Evolutionary conservation across 2,797 vertebrate genomes (phyloP).

Genomic region (Ptychobarbus kaznakovi): DNA sequence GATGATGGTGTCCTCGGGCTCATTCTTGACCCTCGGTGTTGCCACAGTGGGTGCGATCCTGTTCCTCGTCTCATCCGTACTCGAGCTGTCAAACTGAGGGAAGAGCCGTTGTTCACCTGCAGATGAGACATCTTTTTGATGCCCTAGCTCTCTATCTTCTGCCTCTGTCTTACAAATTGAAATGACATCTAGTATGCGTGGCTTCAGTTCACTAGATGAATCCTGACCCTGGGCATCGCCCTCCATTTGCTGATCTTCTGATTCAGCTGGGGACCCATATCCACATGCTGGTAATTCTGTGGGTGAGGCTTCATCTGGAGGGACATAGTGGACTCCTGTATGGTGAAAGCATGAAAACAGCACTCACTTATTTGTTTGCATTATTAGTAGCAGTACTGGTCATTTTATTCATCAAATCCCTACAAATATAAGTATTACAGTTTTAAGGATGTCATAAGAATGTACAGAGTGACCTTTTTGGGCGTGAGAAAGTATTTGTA

Average conservation of each 20-base stretch:
- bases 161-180: slow-evolving; percentile 50
- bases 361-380: not conserved
- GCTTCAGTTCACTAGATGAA: slow-evolving; percentile 36
- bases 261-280: not conserved
- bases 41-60: not conserved
- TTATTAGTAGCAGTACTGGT: not conserved
- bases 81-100: slow-evolving; percentile 11
- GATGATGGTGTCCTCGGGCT: slow-evolving; percentile 69
- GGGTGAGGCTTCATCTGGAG: slow-evolving; percentile 56
- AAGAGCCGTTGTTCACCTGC: not conserved
- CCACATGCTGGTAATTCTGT: slow-evolving; percentile 53
- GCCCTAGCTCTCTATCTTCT: slow-evolving; percentile 9
- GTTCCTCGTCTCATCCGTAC: slow-evolving; percentile 35
- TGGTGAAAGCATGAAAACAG: not conserved
- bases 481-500: not conserved
- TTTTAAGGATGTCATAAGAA: not conserved
- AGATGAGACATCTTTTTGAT: slow-evolving; percentile 31
- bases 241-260: slow-evolving; percentile 56
- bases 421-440: not conserved
- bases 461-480: not conserved
- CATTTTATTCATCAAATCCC: not conserved
- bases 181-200: slow-evolving; percentile 46
- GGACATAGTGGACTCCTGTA: slow-evolving; percentile 59
- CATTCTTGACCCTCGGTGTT: slow-evolving; percentile 66
- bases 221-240: not conserved